Conservation (phyloP, 2,888 invertebrate species). For the Pristionchus maxplancki region DNA sequence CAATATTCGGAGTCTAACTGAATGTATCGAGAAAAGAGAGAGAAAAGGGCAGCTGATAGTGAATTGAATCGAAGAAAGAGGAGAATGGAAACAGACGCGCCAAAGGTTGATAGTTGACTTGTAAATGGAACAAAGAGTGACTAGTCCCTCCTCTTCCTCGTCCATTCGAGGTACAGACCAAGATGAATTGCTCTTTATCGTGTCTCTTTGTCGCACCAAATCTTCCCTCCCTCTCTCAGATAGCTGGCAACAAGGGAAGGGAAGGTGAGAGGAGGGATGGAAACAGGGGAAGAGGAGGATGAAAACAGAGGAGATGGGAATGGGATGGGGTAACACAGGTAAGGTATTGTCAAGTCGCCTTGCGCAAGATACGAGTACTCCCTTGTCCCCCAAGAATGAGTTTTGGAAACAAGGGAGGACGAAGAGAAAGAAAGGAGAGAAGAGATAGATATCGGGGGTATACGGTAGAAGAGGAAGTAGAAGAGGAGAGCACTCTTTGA, state of each 20-base stretch:
- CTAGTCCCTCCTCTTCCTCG: background rate
- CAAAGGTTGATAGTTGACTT: conserved; percentile 30
- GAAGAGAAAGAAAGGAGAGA: background rate
- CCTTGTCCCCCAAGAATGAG: background rate
- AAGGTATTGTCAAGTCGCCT: conserved; percentile 18
- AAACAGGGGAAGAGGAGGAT: background rate
- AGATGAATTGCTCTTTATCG: conserved; percentile 45
- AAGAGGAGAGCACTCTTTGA: background rate
- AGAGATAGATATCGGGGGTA: conserved; percentile 6
- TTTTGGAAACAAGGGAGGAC: conserved; percentile 27
- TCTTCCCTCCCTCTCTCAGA: conserved; percentile 9
- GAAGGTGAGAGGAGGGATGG: background rate
- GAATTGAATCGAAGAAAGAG: background rate
- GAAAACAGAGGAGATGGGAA: background rate
- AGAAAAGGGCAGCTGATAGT: conserved; percentile 47
- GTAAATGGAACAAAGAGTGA: conserved; percentile 41
- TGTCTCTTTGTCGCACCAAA: conserved; percentile 25
- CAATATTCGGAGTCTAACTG: conserved; percentile 41
- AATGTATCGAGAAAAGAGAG: conserved; percentile 38
- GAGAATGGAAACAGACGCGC: background rate
- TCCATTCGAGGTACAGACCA: conserved; percentile 2
- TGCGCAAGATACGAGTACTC: conserved; percentile 33
- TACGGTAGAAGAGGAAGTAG: conserved; percentile 1
- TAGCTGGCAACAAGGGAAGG: conserved; percentile 20
- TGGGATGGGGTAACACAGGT: conserved; percentile 34